Evolutionary conservation across 2,113 vertebrate species (phyloP).

Genomic region (Corythaeola cristata): DNA sequence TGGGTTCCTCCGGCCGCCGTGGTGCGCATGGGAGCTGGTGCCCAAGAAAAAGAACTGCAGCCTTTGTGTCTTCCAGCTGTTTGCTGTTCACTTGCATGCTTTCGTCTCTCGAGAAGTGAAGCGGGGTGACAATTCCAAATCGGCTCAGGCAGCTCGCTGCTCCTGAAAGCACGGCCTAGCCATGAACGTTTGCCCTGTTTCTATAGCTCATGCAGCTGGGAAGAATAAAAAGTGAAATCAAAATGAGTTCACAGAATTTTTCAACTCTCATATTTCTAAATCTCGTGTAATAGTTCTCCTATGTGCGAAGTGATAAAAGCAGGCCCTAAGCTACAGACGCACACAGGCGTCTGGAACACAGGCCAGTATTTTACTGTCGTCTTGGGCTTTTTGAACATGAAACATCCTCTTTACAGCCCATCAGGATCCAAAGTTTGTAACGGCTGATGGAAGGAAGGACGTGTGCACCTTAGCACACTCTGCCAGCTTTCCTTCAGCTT

Average conservation of each 20-base stretch:
- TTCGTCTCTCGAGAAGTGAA: rapidly evolving
- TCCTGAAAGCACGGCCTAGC: too few species aligned
- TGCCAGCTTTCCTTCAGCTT: background rate
- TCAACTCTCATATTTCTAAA: background rate
- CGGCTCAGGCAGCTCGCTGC: rapidly evolving
- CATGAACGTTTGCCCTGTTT: background rate
- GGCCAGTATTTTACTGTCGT: background rate
- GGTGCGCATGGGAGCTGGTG: background rate
- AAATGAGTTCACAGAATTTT: background rate
- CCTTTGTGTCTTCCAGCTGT: rapidly evolving
- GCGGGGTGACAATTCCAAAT: rapidly evolving
- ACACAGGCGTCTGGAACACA: background rate
- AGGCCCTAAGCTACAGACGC: background rate
- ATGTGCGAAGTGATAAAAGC: background rate
- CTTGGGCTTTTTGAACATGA: background rate
- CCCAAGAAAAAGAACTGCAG: rapidly evolving
- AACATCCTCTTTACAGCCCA: background rate
- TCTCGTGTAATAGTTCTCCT: background rate
- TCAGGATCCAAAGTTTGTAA: background rate
- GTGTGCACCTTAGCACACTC: background rate
- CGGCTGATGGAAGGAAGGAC: background rate
- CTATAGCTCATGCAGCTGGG: background rate
- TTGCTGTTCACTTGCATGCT: background rate
- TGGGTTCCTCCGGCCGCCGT: rapidly evolving
- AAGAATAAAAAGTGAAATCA: background rate